These are phyloP conservation scores for Hybos culiciformis DNA, from an alignment of 2,888 invertebrate genomes.

Conservation along the genomic window DNA sequence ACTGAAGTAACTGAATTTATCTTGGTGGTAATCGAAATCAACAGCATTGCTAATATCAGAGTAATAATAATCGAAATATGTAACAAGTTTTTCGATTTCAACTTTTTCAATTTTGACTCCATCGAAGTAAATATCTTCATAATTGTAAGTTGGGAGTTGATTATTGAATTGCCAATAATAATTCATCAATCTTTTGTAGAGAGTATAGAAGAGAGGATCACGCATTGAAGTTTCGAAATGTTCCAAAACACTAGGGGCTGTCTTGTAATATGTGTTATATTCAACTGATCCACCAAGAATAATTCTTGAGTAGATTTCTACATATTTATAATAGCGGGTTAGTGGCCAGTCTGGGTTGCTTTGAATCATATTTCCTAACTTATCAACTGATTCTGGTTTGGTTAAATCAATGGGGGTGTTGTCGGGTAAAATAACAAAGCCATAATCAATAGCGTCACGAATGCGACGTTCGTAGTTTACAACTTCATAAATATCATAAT, in stretches of 20 bases:
- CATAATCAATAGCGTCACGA: conserved; percentile 38
- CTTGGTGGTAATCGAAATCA: conserved; percentile 28
- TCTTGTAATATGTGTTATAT: conserved; percentile 26
- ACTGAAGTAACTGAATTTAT: conserved; percentile 14
- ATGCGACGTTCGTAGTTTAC: conserved; percentile 36
- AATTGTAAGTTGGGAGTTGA: conserved; percentile 44
- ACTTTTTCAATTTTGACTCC: conserved; percentile 48
- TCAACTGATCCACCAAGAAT: conserved; percentile 39
- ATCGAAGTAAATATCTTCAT: conserved; percentile 43
- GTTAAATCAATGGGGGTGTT: conserved; percentile 45
- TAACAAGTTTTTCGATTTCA: conserved; percentile 45
- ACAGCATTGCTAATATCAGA: conserved; percentile 46
- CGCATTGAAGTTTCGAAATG: conserved; percentile 51
- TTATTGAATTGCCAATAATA: conserved; percentile 46
- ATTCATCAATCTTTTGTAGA: conserved; percentile 47
- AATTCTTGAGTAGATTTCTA: conserved; percentile 42
- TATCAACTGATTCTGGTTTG: conserved; percentile 47
- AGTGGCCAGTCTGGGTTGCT: conserved; percentile 49
- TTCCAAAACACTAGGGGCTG: conserved; percentile 43
- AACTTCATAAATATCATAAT: conserved; percentile 21
- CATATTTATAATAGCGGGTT: conserved; percentile 43
- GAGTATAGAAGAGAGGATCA: conserved; percentile 58
- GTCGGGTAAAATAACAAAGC: conserved; percentile 35
- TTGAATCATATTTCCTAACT: conserved; percentile 51
- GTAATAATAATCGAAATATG: conserved; percentile 51